These are phyloP conservation scores for Prolemur simus DNA, from an alignment of 2,113 vertebrate species.

Conservation along the genomic window DNA sequence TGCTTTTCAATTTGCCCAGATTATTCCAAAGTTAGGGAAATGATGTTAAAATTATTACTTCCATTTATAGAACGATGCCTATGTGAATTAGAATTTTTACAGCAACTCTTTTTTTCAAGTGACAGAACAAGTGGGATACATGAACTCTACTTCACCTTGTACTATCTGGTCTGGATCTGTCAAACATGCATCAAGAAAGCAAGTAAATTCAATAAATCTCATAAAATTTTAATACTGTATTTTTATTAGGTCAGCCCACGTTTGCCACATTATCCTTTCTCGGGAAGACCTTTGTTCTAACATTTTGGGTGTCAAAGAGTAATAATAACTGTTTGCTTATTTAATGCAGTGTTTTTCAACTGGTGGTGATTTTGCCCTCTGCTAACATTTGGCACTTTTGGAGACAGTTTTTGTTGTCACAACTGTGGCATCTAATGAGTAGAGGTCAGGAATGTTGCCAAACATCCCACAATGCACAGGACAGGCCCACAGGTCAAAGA, in stretches of 20 bases:
- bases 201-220: not conserved
- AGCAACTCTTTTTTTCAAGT: not conserved
- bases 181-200: not conserved
- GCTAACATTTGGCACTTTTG: not conserved
- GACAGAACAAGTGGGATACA: not conserved
- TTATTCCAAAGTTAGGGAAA: not conserved
- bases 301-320: not conserved
- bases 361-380: not conserved
- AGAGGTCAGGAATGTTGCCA: not conserved
- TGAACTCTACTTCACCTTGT: not conserved
- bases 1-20: not conserved
- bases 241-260: constrained; percentile 14
- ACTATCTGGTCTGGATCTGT: not conserved
- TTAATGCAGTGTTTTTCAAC: not conserved
- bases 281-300: not conserved
- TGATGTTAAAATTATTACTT: not conserved
- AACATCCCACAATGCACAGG: not conserved
- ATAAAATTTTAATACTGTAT: not conserved
- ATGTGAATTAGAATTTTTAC: not conserved
- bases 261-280: not conserved
- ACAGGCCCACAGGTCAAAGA: not conserved
- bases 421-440: not conserved
- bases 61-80: not conserved
- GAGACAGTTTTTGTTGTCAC: not conserved
- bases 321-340: not conserved